Evolutionary conservation across 2,113 vertebrate species (phyloP).

Genomic region (Alligator mississippiensis): DNA sequence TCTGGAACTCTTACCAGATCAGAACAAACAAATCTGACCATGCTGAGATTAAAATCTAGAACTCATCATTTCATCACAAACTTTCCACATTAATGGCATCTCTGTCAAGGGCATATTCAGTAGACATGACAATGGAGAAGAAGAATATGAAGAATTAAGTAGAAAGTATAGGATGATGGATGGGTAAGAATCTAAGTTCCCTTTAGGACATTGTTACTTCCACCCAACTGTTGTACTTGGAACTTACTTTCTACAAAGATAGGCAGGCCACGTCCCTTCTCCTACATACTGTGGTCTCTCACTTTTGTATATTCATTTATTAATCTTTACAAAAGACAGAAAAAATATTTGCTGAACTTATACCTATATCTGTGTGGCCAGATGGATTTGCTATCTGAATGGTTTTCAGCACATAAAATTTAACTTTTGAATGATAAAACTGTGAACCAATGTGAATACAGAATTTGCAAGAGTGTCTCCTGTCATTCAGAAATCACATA

Average conservation of each 20-base stretch:
- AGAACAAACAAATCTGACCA: not conserved
- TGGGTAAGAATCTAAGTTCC: not conserved
- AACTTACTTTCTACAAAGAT: not conserved
- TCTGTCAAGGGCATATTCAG: not conserved
- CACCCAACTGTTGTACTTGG: not conserved
- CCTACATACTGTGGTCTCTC: not conserved
- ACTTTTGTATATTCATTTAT: not conserved
- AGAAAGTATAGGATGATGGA: not conserved
- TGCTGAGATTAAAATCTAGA: not conserved
- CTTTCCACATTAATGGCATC: not conserved
- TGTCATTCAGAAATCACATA: not conserved
- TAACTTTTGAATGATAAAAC: not conserved
- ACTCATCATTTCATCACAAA: not conserved
- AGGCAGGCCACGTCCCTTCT: not conserved
- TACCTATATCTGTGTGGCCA: not conserved
- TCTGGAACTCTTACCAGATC: not conserved
- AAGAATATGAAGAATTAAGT: not conserved
- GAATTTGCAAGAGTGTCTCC: not conserved
- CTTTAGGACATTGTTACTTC: not conserved
- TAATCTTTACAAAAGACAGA: not conserved
- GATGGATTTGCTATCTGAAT: not conserved
- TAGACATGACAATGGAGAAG: not conserved
- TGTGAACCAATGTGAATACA: accelerated
- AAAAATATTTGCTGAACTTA: not conserved
- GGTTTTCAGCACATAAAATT: not conserved